Percentiles rank a stretch among this genome's conserved stretches.
Conservation (phyloP, 2,113 vertebrate genomes). For the Himantopus leucocephalus region DNA sequence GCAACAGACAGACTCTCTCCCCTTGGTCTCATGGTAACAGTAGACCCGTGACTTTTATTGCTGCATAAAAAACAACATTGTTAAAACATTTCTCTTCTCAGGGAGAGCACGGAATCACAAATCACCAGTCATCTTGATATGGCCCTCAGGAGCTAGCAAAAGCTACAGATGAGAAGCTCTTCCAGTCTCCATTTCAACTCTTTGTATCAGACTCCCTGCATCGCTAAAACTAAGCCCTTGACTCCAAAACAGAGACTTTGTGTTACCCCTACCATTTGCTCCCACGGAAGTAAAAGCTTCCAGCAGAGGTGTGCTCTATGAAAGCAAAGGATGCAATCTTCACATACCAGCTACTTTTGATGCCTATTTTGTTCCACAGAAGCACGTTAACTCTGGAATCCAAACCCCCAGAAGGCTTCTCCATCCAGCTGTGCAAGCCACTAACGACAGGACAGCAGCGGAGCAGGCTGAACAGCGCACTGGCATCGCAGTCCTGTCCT, state of each 20-base stretch:
- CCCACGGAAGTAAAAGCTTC: neutral
- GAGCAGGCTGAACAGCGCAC: neutral
- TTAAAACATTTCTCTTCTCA: neutral
- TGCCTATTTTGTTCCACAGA: neutral
- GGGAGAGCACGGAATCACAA: neutral
- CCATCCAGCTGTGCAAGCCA: neutral
- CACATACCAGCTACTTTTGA: neutral
- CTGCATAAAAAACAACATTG: accelerated
- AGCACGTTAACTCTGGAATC: neutral
- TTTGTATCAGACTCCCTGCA: neutral
- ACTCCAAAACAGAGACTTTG: neutral
- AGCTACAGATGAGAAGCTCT: neutral
- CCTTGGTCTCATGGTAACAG: accelerated
- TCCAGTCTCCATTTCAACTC: neutral
- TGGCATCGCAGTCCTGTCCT: neutral
- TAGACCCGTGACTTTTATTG: neutral
- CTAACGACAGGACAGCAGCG: neutral
- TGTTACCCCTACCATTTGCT: neutral
- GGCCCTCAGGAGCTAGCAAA: neutral
- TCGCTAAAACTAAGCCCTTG: neutral
- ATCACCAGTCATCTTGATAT: neutral
- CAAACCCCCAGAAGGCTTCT: neutral
- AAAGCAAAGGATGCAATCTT: neutral
- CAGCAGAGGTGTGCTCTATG: neutral
- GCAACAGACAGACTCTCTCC: neutral